phyloP scores from a whole-genome alignment of 2,113 vertebrate species.

The Atractosteus spatula region DNA sequence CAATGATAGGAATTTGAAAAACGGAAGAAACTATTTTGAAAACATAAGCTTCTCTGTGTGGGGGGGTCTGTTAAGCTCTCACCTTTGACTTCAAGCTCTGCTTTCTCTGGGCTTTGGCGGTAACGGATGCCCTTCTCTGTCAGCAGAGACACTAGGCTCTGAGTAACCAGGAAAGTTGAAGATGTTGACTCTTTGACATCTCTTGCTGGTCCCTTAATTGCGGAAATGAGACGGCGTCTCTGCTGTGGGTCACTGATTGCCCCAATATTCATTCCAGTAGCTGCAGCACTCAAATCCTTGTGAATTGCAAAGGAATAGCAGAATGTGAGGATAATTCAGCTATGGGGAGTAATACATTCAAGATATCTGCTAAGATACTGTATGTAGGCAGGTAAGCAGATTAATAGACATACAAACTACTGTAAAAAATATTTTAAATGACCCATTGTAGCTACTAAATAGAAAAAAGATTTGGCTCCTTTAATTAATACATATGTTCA shows the following conservation, averaged over 20 bases:
- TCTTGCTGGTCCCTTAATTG: constrained; percentile 38
- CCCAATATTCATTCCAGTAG: constrained; percentile 61
- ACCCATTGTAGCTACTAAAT: too few relatives aligned
- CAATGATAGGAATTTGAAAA: too few relatives aligned
- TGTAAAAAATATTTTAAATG: too few relatives aligned
- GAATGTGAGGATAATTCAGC: not conserved
- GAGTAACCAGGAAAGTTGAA: constrained; percentile 69
- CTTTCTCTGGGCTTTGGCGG: constrained; percentile 48
- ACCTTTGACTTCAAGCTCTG: constrained; percentile 55
- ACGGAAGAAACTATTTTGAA: too few relatives aligned
- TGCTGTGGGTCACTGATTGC: constrained; percentile 57
- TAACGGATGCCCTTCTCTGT: constrained; percentile 62
- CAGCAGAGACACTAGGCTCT: constrained; percentile 69
- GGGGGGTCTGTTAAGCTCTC: not conserved
- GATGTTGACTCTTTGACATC: constrained; percentile 49
- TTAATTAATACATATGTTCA: too few relatives aligned
- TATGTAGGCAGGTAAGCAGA: too few relatives aligned
- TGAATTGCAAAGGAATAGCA: constrained; percentile 9
- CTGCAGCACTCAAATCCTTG: constrained; percentile 71
- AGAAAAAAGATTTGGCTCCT: too few relatives aligned
- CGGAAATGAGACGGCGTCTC: constrained; percentile 41
- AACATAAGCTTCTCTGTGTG: not conserved
- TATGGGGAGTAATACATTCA: too few relatives aligned
- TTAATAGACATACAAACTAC: not conserved
- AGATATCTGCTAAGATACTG: too few relatives aligned